Percentiles rank a stretch among this genome's conserved stretches.
phyloP scores from a whole-genome alignment of 1,140 invertebrate species.

The Ostrea edulis region DNA sequence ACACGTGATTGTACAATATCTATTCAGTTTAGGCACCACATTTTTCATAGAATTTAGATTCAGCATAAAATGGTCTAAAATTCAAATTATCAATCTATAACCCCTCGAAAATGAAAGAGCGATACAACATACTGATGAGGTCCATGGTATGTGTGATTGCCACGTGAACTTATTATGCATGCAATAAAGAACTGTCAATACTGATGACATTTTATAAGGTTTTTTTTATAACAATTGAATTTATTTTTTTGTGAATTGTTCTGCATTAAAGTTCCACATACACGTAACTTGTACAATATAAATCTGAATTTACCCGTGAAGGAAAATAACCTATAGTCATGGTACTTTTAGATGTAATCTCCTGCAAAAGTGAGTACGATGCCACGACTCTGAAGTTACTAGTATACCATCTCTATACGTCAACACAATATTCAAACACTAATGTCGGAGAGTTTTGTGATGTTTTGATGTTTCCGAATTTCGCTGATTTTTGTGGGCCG shows the following conservation, averaged over 20 bases:
- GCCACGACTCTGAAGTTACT: background rate
- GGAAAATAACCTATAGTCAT: background rate
- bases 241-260: background rate
- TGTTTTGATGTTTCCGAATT: constrained; percentile 55
- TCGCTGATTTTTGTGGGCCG: constrained; percentile 65
- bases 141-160: too few species aligned
- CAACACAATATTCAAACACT: constrained; percentile 46
- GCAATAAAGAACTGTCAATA: too few species aligned
- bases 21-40: too few species aligned
- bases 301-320: background rate
- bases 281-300: background rate
- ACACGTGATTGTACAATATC: too few species aligned
- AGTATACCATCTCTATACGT: background rate
- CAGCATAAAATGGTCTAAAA: too few species aligned
- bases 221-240: background rate
- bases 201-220: too few species aligned
- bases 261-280: background rate
- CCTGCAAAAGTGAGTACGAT: background rate
- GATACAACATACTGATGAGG: too few species aligned
- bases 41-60: too few species aligned
- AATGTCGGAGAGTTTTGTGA: constrained; percentile 50
- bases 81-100: too few species aligned
- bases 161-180: too few species aligned
- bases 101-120: too few species aligned
- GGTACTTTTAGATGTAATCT: background rate